Base-by-base conservation (phyloP, 1,140 invertebrate species). In the Macrobrachium rosenbergii region DNA sequence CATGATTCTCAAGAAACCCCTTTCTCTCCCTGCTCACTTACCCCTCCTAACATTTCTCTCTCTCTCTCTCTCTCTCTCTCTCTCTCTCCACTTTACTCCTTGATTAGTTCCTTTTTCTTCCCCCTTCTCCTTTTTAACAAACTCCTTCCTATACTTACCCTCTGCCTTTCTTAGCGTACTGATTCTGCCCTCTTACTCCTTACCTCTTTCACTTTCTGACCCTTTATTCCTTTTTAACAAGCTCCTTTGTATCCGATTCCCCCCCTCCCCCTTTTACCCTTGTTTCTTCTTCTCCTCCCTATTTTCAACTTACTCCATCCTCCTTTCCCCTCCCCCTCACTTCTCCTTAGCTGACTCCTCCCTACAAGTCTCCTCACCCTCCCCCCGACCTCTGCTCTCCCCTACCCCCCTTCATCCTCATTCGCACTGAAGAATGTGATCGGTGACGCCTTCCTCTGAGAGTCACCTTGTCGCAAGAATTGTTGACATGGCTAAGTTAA, bases 191-290 rank as follows among this genome's bases (percentile, higher is more conserved):
- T 72, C 67, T 72, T 28, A 21, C 67, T 72, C 67, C 37, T 28
- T 73, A n/a, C 37, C 69, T 73, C 69, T 73, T 37, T 73, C 69
- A 23, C 3, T 73, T 37, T 73, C 69, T 73, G n/a, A 23, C 69
- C 37, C 69, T 73, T 37, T 73, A n/a, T 73, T 37, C 37, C 69
- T 19, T 73, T 73, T 73, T 73, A 37, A 37, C 28, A 37, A 37
- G 3, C 28, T 37, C 28, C 28, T 73, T 12, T 37, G n/a, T 23
- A 14, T 37, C 21, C 37, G 21, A 2, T 5, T 0, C 21, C 14
- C 82, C 45, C 43, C 69, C 45, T 63, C 10, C 52, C 17, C 59
- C 78, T 5, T 14, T 59, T 60, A 52, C 67, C 43, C 45, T 43
- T 73, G 45, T 72, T 75, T n/a, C 37, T 82, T n/a, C 37, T 82